phyloP scores from a whole-genome alignment of 2,797 vertebrate species.

The Anabas testudineus region DNA sequence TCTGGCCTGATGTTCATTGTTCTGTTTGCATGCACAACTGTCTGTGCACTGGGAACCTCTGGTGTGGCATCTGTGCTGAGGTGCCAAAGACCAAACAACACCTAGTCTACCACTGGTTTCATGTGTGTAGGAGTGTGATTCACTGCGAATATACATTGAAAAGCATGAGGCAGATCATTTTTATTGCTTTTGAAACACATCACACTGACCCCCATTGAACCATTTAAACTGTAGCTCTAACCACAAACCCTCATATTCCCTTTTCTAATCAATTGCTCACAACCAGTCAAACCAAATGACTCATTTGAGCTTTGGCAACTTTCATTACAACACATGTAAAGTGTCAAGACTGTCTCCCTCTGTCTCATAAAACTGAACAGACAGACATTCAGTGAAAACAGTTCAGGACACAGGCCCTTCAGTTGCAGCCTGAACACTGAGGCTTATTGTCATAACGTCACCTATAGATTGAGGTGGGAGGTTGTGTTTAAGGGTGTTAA shows the following conservation, averaged over 20 bases:
- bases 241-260: constrained; percentile 4
- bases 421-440: background rate
- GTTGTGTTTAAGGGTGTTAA: constrained; percentile 8
- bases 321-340: background rate
- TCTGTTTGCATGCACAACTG: background rate
- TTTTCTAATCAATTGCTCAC: background rate
- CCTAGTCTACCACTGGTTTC: constrained; percentile 10
- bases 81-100: constrained; percentile 36
- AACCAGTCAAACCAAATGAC: constrained; percentile 5
- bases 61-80: constrained; percentile 54
- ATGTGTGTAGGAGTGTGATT: constrained; percentile 19
- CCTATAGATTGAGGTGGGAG: background rate
- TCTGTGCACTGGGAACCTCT: constrained; percentile 52
- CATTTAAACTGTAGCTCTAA: background rate
- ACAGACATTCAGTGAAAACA: background rate
- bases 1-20: background rate
- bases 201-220: background rate
- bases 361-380: background rate
- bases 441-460: constrained; percentile 18
- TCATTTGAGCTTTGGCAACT: background rate
- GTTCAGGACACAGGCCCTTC: background rate
- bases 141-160: constrained; percentile 50
- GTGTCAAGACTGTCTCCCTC: background rate
- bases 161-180: constrained; percentile 20
- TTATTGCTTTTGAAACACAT: constrained; percentile 32